Base-by-base conservation (phyloP, 2,113 vertebrate genomes). In the Ivindomyrus marchei region DNA sequence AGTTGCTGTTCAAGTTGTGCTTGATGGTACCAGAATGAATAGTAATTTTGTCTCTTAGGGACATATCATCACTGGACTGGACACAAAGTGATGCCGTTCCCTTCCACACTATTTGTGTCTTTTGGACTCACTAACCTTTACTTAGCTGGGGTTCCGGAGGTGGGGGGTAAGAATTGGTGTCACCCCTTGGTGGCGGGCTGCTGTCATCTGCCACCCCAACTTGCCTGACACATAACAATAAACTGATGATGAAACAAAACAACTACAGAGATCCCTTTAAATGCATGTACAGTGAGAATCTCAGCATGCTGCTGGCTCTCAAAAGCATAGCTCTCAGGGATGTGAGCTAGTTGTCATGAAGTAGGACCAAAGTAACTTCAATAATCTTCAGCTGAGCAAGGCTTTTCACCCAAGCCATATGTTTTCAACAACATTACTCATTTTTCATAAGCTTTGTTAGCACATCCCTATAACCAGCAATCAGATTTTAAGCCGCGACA, bases 131-230 rank as follows among this genome's bases (percentile, higher is more conserved):
- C 74, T 80, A 27, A 96, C 96, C 93, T 85, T 93, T 45, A 77
- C 93, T 93, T 0, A 96, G 93, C 1, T 91, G 94, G 53, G 92
- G 74, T 0, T 90, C 87, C 46, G 95, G 93, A 74, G 96, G 53
- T 0, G 92, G 83, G 19, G 95, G 91, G 89, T 94, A 96, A 0
- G 95, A 93, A 88, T 85, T 89, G 15, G 91, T 91, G 39, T 95
- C 93, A 31, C 93, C 93, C 46, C 92, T 88, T 74, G 91, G 84
- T 45, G 89, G 27, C 8, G 89, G 89, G 58, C 88, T 88, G 74
- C 36, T 58, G 88, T 56, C 88, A 50, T 93, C 89, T 42, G 92
- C 93, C 15, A 88, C 91, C n/a, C 89, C 90, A 39, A 92, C 86
- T 70, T 83, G 50, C 88, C 95, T 95, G 88, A 90, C 89, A 90